A percentile compares a stretch with the other conserved stretches of the same genome.
Conservation (phyloP, 1,140 invertebrate species). For the Pseudobourletiella spinata region DNA sequence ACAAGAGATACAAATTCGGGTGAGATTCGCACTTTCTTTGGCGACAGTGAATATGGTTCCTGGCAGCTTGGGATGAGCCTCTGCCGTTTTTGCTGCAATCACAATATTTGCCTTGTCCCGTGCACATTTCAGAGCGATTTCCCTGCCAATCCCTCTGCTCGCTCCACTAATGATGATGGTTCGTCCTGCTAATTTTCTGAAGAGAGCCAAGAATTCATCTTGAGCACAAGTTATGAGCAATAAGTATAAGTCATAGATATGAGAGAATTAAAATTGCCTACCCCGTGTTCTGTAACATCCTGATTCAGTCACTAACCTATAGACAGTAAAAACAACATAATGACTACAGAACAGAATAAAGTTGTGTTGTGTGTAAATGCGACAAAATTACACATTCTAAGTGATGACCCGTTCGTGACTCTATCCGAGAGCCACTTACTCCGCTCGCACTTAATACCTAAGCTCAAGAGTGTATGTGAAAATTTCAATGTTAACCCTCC, state of each 20-base stretch:
- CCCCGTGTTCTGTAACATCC: constrained; percentile 16
- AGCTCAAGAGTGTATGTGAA: no score
- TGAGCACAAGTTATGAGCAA: background rate
- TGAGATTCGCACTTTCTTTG: constrained; percentile 80
- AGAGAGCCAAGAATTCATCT: constrained; percentile 25
- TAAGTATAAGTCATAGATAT: no score
- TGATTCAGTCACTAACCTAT: no score
- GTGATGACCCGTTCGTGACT: no score
- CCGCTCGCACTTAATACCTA: no score
- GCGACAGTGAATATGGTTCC: constrained; percentile 96
- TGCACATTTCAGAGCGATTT: constrained; percentile 86
- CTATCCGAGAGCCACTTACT: no score
- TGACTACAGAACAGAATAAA: no score
- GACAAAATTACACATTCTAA: no score
- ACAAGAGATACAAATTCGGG: no score
- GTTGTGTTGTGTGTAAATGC: no score
- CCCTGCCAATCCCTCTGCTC: constrained; percentile 94
- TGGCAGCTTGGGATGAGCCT: constrained; percentile 92
- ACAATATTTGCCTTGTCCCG: constrained; percentile 92
- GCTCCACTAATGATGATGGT: constrained; percentile 95
- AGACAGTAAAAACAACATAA: no score
- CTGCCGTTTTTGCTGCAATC: constrained; percentile 91
- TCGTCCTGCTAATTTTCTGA: constrained; percentile 77
- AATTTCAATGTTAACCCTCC: no score
- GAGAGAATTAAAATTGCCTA: constrained; percentile 2